A percentile compares a stretch with the other conserved stretches of the same genome.
These are phyloP conservation scores for Formica selysi DNA, from an alignment of 1,140 invertebrate genomes.

Conservation along the genomic window DNA sequence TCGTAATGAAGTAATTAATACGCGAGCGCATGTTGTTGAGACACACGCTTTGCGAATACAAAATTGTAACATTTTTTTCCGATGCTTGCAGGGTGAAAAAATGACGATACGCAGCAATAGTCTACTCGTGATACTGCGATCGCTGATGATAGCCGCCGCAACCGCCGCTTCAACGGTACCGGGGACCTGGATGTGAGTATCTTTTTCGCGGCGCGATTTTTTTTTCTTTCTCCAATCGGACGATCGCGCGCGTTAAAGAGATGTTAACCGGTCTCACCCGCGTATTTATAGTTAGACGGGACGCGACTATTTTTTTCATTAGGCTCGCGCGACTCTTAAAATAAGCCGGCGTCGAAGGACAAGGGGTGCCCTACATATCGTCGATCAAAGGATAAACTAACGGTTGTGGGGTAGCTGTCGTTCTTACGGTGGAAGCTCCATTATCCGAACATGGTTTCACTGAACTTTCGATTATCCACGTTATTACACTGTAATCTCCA, in stretches of 20 bases:
- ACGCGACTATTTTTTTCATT: slow-evolving; percentile 58
- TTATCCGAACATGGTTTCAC: slow-evolving; percentile 9
- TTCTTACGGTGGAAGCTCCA: slow-evolving; percentile 2
- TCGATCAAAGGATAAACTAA: slow-evolving; percentile 43
- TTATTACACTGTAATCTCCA: neutral
- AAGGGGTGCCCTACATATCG: slow-evolving; percentile 51
- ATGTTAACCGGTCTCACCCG: slow-evolving; percentile 20
- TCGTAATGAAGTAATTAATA: slow-evolving; percentile 47
- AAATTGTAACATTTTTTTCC: slow-evolving; percentile 7
- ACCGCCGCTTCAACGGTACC: slow-evolving; percentile 58
- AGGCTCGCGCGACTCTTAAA: slow-evolving; percentile 54
- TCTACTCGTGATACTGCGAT: slow-evolving; percentile 61
- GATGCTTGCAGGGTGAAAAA: slow-evolving; percentile 54
- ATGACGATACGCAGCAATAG: slow-evolving; percentile 57
- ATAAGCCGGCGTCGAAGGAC: slow-evolving; percentile 49
- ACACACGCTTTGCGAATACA: neutral
- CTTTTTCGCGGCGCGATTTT: neutral
- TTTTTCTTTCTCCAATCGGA: neutral
- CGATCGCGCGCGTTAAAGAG: slow-evolving; percentile 11
- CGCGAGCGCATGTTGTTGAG: neutral
- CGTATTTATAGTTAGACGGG: slow-evolving; percentile 55
- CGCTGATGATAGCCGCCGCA: slow-evolving; percentile 54
- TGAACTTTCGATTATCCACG: slow-evolving; percentile 27
- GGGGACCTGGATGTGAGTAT: slow-evolving; percentile 77
- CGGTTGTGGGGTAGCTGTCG: neutral